Conservation (phyloP, 2,113 vertebrate species). For the Proteles cristata region DNA sequence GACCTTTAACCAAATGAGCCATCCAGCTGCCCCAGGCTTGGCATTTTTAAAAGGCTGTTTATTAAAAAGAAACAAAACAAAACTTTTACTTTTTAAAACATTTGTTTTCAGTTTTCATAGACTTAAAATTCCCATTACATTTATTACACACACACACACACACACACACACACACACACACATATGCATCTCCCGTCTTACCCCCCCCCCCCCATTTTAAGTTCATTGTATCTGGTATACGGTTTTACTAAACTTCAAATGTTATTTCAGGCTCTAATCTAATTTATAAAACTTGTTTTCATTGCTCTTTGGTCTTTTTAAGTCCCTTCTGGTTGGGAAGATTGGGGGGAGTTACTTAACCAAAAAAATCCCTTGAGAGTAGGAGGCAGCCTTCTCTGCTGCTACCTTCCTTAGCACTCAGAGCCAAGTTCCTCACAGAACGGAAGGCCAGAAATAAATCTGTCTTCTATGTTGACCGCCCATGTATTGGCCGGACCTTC, state of each 20-base stretch:
- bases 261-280: constrained; percentile 15
- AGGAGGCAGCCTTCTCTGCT: background rate
- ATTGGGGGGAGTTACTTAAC: background rate
- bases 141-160: too few species aligned
- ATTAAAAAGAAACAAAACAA: background rate
- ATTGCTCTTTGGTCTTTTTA: background rate
- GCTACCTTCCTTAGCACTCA: background rate
- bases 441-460: background rate
- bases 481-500: background rate
- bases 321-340: background rate
- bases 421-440: background rate
- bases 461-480: background rate
- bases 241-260: constrained; percentile 17
- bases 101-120: background rate
- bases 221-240: background rate
- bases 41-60: background rate
- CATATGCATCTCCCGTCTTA: background rate
- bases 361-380: background rate
- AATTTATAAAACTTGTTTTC: constrained; percentile 24
- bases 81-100: background rate
- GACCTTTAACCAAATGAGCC: too few species aligned
- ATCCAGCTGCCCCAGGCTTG: background rate
- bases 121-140: background rate
- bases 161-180: too few species aligned
- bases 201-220: background rate